Percentiles rank a stretch among this genome's conserved stretches.
Evolutionary conservation across 2,113 vertebrate species (phyloP).

Genomic region (Mustela lutreola): DNA sequence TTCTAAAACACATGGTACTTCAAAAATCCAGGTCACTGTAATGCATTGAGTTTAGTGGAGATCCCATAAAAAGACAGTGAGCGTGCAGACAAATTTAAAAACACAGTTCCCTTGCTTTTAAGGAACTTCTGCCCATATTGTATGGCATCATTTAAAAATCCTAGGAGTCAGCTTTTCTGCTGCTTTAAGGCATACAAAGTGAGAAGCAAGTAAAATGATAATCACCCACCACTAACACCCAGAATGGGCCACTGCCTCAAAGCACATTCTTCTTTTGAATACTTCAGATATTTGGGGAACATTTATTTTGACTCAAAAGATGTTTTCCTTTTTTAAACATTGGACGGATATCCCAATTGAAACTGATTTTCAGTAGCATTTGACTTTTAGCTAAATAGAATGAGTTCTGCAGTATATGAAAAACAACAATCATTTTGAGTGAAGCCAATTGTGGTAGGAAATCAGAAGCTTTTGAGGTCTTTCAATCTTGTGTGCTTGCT

Average conservation of each 20-base stretch:
- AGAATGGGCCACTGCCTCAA: not conserved
- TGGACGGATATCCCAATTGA: not conserved
- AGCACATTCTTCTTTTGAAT: not conserved
- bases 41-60: not conserved
- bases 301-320: not conserved
- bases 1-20: not conserved
- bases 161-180: not conserved
- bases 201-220: not conserved
- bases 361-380: not conserved
- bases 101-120: not conserved
- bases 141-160: not conserved
- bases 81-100: not conserved
- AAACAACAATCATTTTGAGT: not conserved
- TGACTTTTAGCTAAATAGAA: conserved; percentile 13
- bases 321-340: not conserved
- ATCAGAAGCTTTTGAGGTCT: conserved; percentile 7
- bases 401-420: not conserved
- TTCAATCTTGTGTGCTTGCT: not conserved
- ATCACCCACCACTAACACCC: not conserved
- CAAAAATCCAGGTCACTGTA: not conserved
- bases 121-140: not conserved
- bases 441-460: not conserved
- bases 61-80: not conserved
- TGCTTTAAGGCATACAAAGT: not conserved
- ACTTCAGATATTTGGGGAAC: not conserved